Conservation (phyloP, 2,797 vertebrate genomes). For the Apogon hyalosoma region DNA sequence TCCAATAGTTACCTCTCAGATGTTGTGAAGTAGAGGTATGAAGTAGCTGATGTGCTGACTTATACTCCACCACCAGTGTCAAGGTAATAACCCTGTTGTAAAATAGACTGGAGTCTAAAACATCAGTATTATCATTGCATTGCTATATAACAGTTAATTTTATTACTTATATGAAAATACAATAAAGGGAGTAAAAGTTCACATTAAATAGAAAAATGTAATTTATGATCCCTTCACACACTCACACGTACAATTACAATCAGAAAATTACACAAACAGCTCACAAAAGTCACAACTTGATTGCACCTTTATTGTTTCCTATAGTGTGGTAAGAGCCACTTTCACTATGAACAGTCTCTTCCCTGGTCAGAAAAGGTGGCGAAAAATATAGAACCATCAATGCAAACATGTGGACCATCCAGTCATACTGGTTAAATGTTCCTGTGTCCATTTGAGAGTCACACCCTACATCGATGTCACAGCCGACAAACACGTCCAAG, state of each 20-base stretch:
- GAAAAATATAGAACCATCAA: slow-evolving; percentile 78
- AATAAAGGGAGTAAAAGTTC: too few species aligned
- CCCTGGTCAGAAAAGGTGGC: slow-evolving; percentile 80
- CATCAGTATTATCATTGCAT: too few species aligned
- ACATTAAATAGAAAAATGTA: not conserved
- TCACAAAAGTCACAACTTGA: slow-evolving; percentile 87
- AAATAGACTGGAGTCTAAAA: too few species aligned
- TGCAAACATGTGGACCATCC: slow-evolving; percentile 74
- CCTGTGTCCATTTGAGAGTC: slow-evolving; percentile 58
- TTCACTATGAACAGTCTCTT: slow-evolving; percentile 81
- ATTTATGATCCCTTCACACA: too few species aligned
- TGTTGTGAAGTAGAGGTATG: too few species aligned
- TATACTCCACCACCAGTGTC: too few species aligned
- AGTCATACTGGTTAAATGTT: slow-evolving; percentile 58
- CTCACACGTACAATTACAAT: not conserved
- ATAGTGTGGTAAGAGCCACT: slow-evolving; percentile 69
- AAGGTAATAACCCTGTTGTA: too few species aligned
- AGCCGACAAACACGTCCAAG: slow-evolving; percentile 61
- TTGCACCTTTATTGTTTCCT: slow-evolving; percentile 83
- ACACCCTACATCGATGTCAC: slow-evolving; percentile 54
- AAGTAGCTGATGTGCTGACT: too few species aligned
- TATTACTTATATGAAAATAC: too few species aligned
- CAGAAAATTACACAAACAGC: slow-evolving; percentile 14
- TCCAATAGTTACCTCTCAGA: too few species aligned
- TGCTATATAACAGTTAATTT: too few species aligned